These are phyloP conservation scores for Branchinecta sandiegonensis DNA, from an alignment of 2,888 invertebrate species.

Conservation along the genomic window DNA sequence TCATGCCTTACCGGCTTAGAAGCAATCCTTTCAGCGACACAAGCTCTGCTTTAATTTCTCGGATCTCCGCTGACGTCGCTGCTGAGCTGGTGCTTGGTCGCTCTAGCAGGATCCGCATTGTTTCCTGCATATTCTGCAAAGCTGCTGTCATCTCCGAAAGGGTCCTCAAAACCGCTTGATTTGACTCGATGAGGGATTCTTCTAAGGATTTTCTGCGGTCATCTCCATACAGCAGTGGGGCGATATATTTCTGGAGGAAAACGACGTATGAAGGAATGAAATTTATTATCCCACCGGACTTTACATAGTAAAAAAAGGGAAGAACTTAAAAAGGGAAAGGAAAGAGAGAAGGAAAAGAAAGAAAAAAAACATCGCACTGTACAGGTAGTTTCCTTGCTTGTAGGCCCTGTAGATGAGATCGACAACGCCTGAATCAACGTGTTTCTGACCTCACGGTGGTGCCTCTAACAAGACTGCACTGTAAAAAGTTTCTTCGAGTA, in stretches of 20 bases:
- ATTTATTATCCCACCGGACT: background rate
- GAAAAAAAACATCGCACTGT: background rate
- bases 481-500: too few relatives aligned
- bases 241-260: background rate
- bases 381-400: too few relatives aligned
- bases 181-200: slow-evolving; percentile 2
- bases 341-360: background rate
- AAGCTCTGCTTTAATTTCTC: slow-evolving; percentile 51
- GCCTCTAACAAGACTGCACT: too few relatives aligned
- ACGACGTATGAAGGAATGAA: background rate
- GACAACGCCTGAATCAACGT: too few relatives aligned
- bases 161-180: slow-evolving; percentile 11
- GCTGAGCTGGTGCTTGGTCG: slow-evolving; percentile 8
- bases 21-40: slow-evolving; percentile 56
- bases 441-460: too few relatives aligned
- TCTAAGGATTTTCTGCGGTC: background rate
- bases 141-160: slow-evolving; percentile 1
- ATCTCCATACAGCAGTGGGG: slow-evolving; percentile 2
- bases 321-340: background rate
- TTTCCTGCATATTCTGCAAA: slow-evolving; percentile 14
- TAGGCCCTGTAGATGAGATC: too few relatives aligned
- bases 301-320: background rate
- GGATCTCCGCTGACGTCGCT: slow-evolving; percentile 36
- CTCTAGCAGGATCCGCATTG: background rate
- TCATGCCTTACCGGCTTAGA: slow-evolving; percentile 45